Evolutionary conservation across 2,113 vertebrate species (phyloP), one percentile per base, ranked within the genome.

Genomic region (Burhinus oedicnemus): DNA sequence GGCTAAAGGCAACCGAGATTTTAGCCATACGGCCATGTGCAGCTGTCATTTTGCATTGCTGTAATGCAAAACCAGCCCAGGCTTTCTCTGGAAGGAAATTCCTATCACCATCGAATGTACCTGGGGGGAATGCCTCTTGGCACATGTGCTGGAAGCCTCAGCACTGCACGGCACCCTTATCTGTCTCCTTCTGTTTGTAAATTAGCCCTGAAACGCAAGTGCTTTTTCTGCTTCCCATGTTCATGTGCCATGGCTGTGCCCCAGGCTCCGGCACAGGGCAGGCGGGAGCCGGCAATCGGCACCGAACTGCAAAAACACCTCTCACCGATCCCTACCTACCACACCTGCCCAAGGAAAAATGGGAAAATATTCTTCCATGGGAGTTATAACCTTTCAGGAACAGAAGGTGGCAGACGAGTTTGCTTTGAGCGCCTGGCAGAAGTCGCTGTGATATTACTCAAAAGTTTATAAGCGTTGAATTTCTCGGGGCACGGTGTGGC

Each of bases 371-470:
- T 44, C 29, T 47, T 38, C 58, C 52, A 1, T 9, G 55, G 9
- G 5, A 47, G 97, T 55, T 83, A 19, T 97, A 36, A 18, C 95
- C 91, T 52, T 19, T 0, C 69, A 47, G 87, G 47, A 80, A 96
- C 97, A 90, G 95, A 95, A 97, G 97, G 90, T 98, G 97, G 97
- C 97, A 95, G 93, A 54, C 83, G 92, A 97, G 96, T 12, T 96
- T 95, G 93, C 93, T 90, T 8, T 0, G 52, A 54, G 68, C 2
- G 91, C 66, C 62, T 34, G 86, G 22, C 62, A 57, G 58, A 16
- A n/a, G 65, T 0, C 5, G 49, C 71, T 38, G 76, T 5, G 90
- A 0, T 34, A 3, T 22, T 16, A 2, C 47, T 25, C 34, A 6
- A 22, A 76, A 92, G 83, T 79, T 86, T 9, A 17, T 32, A 74